Base-by-base conservation (phyloP, 2,888 invertebrate species). In the Aphodius sticticus region DNA sequence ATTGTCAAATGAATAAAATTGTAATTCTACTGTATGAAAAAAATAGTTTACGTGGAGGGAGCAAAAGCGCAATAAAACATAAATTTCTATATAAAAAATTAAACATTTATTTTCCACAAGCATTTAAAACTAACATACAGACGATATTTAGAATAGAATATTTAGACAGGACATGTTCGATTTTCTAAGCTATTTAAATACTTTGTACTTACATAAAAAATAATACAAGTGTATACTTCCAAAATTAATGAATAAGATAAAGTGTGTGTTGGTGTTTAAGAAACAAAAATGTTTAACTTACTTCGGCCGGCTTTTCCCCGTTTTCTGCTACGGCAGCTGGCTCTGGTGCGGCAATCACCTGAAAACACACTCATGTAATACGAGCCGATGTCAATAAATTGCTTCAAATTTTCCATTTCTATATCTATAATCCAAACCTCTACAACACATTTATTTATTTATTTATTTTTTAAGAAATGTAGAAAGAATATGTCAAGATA, bases 281-380 rank as follows among this genome's bases (percentile, higher is more conserved):
- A 71, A 16, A 15, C 69, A 69, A 16, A 77, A n/a, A 16, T 35
- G n/a, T 70, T 69, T 16, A 76, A 82, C 82, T 80, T 80, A 83
- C 82, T 79, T 83, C 83, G 76, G 81, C 82, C 78, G 83, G 83
- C 77, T 82, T 82, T 72, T 83, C 85, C 37, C 81, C 82, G 69
- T 82, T 84, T 80, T 85, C 85, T 76, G 83, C 81, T 38, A 81
- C 81, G 69, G 70, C 77, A 16, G 78, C 81, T 76, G 75, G 70
- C 78, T 84, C 84, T 72, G 81, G 76, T 15, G 83, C 77, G 15
- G 83, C 78, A 74, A 81, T 77, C 36, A 84, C 82, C 84, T 84
- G 84, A 71, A 84, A 81, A 76, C 70, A 36, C 6, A 36, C 36
- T 74, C 16, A 26, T 74, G 36, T 74, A 74, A 74, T 74, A 74